Conservation (phyloP, 2,113 vertebrate genomes). For the Propithecus coquereli region DNA sequence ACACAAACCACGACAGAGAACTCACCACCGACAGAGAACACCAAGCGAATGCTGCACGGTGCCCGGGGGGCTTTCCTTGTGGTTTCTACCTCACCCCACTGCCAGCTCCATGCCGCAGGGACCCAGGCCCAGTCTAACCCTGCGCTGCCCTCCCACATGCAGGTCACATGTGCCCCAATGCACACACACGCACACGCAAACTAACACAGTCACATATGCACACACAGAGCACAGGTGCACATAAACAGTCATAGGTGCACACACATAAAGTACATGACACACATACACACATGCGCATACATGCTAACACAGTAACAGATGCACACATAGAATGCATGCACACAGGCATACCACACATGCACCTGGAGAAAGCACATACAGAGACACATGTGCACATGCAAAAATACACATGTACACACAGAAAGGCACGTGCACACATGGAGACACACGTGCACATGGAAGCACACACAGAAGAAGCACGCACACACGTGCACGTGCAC, state of each 20-base stretch:
- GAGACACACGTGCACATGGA: background rate
- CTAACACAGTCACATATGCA: background rate
- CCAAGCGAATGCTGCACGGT: fast-evolving
- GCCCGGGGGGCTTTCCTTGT: fast-evolving
- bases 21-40: background rate
- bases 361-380: background rate
- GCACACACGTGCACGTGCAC: too few species aligned
- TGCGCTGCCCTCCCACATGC: fast-evolving
- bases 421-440: background rate
- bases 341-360: background rate
- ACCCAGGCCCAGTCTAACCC: background rate
- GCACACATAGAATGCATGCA: background rate
- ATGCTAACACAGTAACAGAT: background rate
- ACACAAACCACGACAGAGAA: fast-evolving
- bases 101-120: background rate
- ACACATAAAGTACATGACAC: too few species aligned
- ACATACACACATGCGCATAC: background rate
- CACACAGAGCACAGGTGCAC: too few species aligned
- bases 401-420: background rate
- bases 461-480: background rate
- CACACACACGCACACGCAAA: background rate
- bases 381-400: background rate
- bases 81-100: fast-evolving
- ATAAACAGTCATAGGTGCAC: too few species aligned
- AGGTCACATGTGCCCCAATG: too few species aligned